Conservation (phyloP, 2,797 vertebrate genomes). For the Cyclura pinguis region DNA sequence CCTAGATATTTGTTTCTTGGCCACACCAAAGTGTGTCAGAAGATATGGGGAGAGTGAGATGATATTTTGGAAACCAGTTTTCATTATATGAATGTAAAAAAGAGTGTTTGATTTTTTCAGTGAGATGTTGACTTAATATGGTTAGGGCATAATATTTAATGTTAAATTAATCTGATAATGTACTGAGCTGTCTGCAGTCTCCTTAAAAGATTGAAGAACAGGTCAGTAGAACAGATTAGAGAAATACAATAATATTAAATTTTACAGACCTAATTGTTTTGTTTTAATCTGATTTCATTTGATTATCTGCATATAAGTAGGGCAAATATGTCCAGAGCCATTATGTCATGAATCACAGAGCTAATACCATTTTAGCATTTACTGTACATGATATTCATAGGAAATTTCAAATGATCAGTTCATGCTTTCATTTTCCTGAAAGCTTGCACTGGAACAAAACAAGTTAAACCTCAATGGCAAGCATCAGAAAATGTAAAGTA, state of each 20-base stretch:
- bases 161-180: constrained; percentile 45
- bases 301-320: constrained; percentile 49
- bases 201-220: constrained; percentile 38
- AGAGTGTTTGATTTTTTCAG: constrained; percentile 22
- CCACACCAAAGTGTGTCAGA: neutral
- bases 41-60: neutral
- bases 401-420: neutral
- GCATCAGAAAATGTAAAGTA: neutral
- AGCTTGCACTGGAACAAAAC: constrained; percentile 2
- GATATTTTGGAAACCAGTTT: neutral
- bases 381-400: constrained; percentile 29
- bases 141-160: constrained; percentile 38
- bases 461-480: neutral
- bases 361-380: constrained; percentile 44
- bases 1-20: neutral
- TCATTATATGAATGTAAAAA: neutral
- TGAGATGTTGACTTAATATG: constrained; percentile 23
- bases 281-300: constrained; percentile 50
- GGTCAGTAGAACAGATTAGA: constrained; percentile 40
- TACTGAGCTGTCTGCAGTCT: constrained; percentile 35
- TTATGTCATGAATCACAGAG: constrained; percentile 44
- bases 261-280: constrained; percentile 48
- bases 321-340: constrained; percentile 38
- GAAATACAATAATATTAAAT: constrained; percentile 53
- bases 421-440: constrained; percentile 4